Percentiles rank a stretch among this genome's conserved stretches.
Conservation (phyloP, 2,797 vertebrate genomes). For the Acipenser oxyrinchus region DNA sequence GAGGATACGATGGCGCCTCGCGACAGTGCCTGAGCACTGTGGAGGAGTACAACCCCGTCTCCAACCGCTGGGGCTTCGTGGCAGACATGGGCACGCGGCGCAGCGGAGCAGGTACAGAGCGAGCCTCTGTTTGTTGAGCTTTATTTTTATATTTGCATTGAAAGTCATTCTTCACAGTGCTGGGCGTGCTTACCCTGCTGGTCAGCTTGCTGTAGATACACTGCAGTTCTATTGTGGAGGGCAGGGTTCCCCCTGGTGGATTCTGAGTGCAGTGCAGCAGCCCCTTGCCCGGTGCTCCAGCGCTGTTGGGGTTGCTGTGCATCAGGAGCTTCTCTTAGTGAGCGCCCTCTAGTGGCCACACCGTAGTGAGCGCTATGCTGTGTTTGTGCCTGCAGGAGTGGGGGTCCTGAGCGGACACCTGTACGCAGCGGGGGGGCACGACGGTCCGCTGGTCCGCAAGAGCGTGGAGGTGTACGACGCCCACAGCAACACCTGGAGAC, state of each 20-base stretch:
- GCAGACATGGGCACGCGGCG: conserved; percentile 93
- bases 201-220: no score
- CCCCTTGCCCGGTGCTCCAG: no score
- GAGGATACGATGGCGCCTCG: conserved; percentile 87
- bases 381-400: conserved; percentile 62
- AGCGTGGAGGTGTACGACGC: conserved; percentile 90
- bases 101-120: conserved; percentile 80
- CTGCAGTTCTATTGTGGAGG: no score
- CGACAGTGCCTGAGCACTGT: conserved; percentile 93
- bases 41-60: conserved; percentile 82
- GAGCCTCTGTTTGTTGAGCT: no score
- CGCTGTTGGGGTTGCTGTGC: no score
- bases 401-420: conserved; percentile 82
- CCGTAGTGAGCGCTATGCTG: not conserved
- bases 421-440: conserved; percentile 88
- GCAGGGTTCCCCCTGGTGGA: no score
- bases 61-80: conserved; percentile 84
- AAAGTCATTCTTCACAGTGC: no score
- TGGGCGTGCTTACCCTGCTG: no score
- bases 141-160: no score
- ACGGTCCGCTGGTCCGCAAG: conserved; percentile 91
- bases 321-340: no score
- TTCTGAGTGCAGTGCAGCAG: no score
- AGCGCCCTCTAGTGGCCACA: not conserved
- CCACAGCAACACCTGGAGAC: conserved; percentile 78